Evolutionary conservation across 2,888 invertebrate species (phyloP).

Genomic region (Camponotus fellah): DNA sequence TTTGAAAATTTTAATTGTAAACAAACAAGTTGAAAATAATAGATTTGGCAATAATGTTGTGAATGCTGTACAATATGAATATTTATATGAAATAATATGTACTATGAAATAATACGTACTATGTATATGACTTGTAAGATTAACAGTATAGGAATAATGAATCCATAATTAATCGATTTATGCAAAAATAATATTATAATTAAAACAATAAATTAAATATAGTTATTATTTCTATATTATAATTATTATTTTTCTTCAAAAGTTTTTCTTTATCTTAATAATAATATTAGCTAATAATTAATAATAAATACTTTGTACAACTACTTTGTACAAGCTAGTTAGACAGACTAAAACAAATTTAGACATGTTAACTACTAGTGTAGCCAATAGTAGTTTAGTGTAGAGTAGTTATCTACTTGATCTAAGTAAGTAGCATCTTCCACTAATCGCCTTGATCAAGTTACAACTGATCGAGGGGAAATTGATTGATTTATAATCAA

Average conservation of each 20-base stretch:
- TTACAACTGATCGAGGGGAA: not conserved
- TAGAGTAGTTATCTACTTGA: conserved; percentile 9
- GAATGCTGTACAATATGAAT: conserved; percentile 17
- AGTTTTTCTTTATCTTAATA: not conserved
- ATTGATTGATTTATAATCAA: not conserved
- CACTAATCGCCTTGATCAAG: not conserved
- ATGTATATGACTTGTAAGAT: too few relatives aligned
- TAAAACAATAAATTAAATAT: not conserved
- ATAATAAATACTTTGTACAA: not conserved
- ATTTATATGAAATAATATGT: not conserved
- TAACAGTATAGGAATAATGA: not conserved
- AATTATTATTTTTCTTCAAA: not conserved
- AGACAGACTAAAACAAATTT: not conserved
- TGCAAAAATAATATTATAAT: not conserved
- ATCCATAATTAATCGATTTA: not conserved
- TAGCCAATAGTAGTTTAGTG: not conserved
- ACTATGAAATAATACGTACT: too few relatives aligned
- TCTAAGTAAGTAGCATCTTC: conserved; percentile 6
- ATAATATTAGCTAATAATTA: not conserved
- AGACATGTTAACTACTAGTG: not conserved
- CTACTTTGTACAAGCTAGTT: too few relatives aligned
- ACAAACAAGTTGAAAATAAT: conserved; percentile 41
- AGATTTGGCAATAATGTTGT: conserved; percentile 26
- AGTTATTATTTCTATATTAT: too few relatives aligned
- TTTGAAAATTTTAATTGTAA: not conserved